Evolutionary conservation across 2,888 invertebrate species (phyloP).

Genomic region (Oscheius sp.): DNA sequence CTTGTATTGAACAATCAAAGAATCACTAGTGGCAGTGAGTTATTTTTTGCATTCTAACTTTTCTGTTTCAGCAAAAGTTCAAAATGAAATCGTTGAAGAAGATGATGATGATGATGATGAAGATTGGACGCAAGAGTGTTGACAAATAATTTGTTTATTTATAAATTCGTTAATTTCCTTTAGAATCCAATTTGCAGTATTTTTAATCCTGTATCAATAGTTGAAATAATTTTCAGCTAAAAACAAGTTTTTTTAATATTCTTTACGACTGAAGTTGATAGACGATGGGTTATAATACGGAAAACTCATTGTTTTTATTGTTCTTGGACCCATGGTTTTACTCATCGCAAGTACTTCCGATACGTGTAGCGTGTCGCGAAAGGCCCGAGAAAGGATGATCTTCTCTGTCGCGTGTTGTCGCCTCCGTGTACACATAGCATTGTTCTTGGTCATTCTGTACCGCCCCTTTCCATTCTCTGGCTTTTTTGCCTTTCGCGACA

Average conservation of each 20-base stretch:
- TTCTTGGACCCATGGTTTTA: too few relatives aligned
- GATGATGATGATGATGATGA: constrained; percentile 36
- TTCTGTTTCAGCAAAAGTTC: constrained; percentile 31
- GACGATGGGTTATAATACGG: too few relatives aligned
- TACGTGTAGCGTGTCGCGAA: constrained; percentile 10
- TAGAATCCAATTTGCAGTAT: too few relatives aligned
- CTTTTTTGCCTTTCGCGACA: constrained; percentile 16
- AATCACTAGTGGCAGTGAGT: constrained; percentile 60
- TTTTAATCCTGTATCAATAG: too few relatives aligned
- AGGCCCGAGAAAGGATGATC: constrained; percentile 15
- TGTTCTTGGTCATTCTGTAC: constrained; percentile 21
- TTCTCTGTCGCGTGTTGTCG: constrained; percentile 16
- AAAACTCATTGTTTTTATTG: too few relatives aligned
- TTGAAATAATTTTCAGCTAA: too few relatives aligned
- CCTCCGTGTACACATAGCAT: constrained; percentile 26
- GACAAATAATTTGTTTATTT: background rate
- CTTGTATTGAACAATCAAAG: constrained; percentile 66
- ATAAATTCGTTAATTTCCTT: background rate
- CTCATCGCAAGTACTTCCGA: too few relatives aligned
- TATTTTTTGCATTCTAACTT: background rate
- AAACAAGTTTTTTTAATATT: too few relatives aligned
- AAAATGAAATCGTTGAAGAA: constrained; percentile 44
- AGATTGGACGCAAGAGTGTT: constrained; percentile 33
- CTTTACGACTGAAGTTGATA: too few relatives aligned
- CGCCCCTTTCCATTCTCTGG: constrained; percentile 9